phyloP scores from a whole-genome alignment of 2,888 invertebrate genomes.

The Meliscaeva auricollis region DNA sequence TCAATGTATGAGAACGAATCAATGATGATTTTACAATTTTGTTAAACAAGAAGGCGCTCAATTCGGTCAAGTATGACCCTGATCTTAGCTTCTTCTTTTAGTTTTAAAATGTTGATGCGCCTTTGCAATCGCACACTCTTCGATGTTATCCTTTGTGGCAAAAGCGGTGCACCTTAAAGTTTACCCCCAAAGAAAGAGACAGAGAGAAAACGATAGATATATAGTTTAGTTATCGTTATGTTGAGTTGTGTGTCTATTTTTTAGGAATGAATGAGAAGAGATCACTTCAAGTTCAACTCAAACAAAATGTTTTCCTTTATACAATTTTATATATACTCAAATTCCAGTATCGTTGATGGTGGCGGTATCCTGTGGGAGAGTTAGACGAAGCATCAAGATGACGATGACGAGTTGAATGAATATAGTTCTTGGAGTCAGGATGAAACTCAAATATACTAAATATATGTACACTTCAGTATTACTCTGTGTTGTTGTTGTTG shows the following conservation, averaged over 20 bases:
- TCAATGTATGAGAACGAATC: too few species aligned
- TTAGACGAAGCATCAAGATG: slow-evolving; percentile 41
- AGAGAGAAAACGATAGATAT: background rate
- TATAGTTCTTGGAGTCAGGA: slow-evolving; percentile 53
- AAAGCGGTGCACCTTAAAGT: slow-evolving; percentile 75
- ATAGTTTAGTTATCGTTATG: background rate
- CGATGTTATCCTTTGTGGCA: slow-evolving; percentile 74
- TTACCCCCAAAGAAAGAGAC: slow-evolving; percentile 42
- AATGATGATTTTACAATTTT: too few species aligned
- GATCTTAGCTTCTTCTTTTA: slow-evolving; percentile 5
- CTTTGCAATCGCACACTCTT: slow-evolving; percentile 71
- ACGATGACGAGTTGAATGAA: slow-evolving; percentile 43
- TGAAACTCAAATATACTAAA: slow-evolving; percentile 64
- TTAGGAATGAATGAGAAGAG: slow-evolving; percentile 59
- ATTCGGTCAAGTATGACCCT: background rate
- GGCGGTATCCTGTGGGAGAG: slow-evolving; percentile 49
- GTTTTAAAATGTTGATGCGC: slow-evolving; percentile 42
- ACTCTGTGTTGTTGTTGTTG: slow-evolving; percentile 40
- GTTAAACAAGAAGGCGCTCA: too few species aligned
- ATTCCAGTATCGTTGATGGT: background rate
- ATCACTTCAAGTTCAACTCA: slow-evolving; percentile 76
- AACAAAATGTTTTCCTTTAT: slow-evolving; percentile 76
- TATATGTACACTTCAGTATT: slow-evolving; percentile 24
- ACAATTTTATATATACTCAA: slow-evolving; percentile 31
- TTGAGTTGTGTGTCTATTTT: slow-evolving; percentile 33